A percentile compares a stretch with the other conserved stretches of the same genome.
phyloP scores from a whole-genome alignment of 2,113 vertebrate species.

The Thryonomys swinderianus region DNA sequence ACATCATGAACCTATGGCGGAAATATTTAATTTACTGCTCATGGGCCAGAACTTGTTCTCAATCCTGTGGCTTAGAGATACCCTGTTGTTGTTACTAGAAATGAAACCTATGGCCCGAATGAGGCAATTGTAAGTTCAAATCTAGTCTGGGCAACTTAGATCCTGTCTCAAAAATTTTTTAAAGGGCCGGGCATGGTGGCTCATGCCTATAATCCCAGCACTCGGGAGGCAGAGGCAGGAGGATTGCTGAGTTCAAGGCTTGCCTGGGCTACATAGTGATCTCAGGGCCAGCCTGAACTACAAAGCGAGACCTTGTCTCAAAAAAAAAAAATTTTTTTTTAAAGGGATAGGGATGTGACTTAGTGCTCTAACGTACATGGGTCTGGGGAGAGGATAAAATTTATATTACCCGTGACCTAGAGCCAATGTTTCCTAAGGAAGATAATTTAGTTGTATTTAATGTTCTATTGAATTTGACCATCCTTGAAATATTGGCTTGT shows the following conservation, averaged over 20 bases:
- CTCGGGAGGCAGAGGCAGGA: too few relatives aligned
- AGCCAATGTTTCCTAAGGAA: slow-evolving; percentile 37
- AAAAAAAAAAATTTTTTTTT: background rate
- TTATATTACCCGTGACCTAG: background rate
- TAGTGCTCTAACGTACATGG: background rate
- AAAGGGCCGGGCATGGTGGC: background rate
- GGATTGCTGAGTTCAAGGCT: too few relatives aligned
- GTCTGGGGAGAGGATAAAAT: background rate
- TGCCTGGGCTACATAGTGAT: too few relatives aligned
- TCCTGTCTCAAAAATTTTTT: background rate
- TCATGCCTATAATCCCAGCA: too few relatives aligned
- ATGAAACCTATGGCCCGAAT: background rate
- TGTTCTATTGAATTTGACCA: background rate
- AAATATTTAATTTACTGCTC: slow-evolving; percentile 20
- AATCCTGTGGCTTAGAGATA: background rate
- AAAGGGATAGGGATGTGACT: background rate
- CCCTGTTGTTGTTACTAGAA: slow-evolving; percentile 44
- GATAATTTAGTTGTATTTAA: slow-evolving; percentile 32
- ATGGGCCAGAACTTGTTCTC: background rate
- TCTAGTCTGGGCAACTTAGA: background rate
- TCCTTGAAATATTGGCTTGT: background rate
- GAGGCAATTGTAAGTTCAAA: background rate
- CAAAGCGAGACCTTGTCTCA: background rate
- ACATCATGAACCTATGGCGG: background rate
- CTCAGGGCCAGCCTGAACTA: too few relatives aligned